phyloP scores from a whole-genome alignment of 2,797 vertebrate genomes.

The Pachyuromys duprasi region DNA sequence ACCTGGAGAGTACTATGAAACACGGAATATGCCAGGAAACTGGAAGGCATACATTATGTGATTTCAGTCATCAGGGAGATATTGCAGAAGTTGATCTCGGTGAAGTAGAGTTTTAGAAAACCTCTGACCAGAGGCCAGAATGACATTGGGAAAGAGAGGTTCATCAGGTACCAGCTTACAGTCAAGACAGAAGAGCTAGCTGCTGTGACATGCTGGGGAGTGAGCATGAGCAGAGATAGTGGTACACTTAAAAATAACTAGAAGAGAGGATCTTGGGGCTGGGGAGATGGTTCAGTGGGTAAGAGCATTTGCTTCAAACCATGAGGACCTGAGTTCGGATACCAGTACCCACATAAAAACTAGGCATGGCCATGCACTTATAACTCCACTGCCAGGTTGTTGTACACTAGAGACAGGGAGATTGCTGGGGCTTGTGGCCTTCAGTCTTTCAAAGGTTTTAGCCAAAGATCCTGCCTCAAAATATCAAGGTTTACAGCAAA shows the following conservation, averaged over 20 bases:
- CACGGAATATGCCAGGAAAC: neutral
- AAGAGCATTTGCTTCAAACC: neutral
- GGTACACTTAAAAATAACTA: neutral
- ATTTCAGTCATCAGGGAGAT: neutral
- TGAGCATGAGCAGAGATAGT: neutral
- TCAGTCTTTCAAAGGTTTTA: neutral
- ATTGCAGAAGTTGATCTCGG: neutral
- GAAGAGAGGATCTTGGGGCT: neutral
- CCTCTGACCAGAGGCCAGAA: neutral
- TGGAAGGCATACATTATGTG: neutral
- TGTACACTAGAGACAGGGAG: neutral
- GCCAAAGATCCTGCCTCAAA: neutral
- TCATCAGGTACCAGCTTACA: no score
- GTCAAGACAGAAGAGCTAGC: neutral
- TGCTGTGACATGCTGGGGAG: accelerated
- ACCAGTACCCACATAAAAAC: neutral
- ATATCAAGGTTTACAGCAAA: neutral
- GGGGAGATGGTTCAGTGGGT: neutral
- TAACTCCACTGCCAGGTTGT: neutral
- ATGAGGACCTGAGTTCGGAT: neutral
- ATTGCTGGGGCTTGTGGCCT: neutral
- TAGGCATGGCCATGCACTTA: neutral
- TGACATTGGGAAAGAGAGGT: neutral
- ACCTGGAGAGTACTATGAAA: neutral
- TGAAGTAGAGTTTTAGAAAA: neutral